Base-by-base conservation (phyloP, 2,888 invertebrate genomes). In the Caenorhabditis afra region DNA sequence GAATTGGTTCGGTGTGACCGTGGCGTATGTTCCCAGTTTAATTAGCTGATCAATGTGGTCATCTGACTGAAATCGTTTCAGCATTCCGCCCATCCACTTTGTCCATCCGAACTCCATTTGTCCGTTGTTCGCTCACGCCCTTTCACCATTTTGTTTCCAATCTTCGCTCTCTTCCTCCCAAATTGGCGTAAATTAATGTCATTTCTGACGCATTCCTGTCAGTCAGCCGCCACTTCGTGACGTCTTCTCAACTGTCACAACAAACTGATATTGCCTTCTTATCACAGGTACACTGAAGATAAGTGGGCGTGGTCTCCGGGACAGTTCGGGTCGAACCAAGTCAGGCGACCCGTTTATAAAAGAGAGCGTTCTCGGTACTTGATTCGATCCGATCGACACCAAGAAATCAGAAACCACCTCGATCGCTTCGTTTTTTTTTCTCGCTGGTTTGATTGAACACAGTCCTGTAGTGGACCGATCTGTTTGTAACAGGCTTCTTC, bases 341-440 rank as follows among this genome's bases (percentile, higher is more conserved):
- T 71, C 71, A 64, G 70, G 61, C 70, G 70, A 70, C 47, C 52
- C 45, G 70, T 45, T 61, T 59, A 52, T 70, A 70, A 53, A 70
- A 70, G 59, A 70, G 59, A 45, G 47, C 53, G 68, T 68, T 68
- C 61, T 50, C 23, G 47, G 7, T 14, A 18, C 59, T 70, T 50
- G 61, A 70, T 70, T 37, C 35, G 16, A 55, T 12, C 22, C 37
- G 23, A 49, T 7, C 8, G 49, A 11, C 37, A 23, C 50, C 29
- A 45, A 47, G 70, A 64, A 62, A 64, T 64, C 71, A 64, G 20
- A 71, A 71, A 71, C 64, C 62, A 71, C 29, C 22, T 37, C 23
- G 55, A 55, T 62, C 53, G 61, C n/a, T 52, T 64, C 14, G 41
- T 14, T 5, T 23, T 35, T 45, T 47, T 12, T 41, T 11, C 7